Evolutionary conservation across 2,888 invertebrate genomes (phyloP).

Genomic region (Podabrus alpinus): DNA sequence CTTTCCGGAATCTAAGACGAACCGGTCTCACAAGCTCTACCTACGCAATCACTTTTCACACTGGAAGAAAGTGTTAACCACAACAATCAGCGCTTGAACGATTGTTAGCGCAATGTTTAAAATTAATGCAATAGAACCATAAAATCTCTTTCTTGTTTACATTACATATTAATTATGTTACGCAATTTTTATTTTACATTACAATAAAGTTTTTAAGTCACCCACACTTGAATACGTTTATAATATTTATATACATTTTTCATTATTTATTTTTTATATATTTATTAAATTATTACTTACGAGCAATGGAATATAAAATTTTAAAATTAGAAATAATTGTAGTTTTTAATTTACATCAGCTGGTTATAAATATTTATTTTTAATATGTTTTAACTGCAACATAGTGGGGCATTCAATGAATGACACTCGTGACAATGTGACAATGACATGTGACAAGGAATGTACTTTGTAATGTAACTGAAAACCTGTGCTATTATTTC

Average conservation of each 20-base stretch:
- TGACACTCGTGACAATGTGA: neutral
- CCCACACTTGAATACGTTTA: neutral
- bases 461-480: neutral
- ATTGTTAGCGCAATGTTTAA: neutral
- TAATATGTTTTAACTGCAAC: neutral
- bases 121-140: neutral
- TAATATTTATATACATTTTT: neutral
- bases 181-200: neutral
- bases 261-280: too few relatives aligned
- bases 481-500: neutral
- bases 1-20: conserved; percentile 22
- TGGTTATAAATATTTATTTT: neutral
- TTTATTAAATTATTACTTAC: neutral
- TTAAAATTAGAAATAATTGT: neutral
- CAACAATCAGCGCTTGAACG: conserved; percentile 1
- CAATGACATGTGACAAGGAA: neutral
- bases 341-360: neutral
- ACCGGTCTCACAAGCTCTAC: conserved; percentile 9
- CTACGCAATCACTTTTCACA: conserved; percentile 16
- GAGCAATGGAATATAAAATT: neutral
- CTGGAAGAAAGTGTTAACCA: conserved; percentile 15
- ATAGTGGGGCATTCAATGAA: neutral
- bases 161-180: neutral
- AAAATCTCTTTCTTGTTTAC: neutral
- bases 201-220: neutral